A percentile compares a stretch with the other conserved stretches of the same genome.
These are phyloP conservation scores for Theretra japonica DNA, from an alignment of 2,888 invertebrate genomes.

Conservation along the genomic window DNA sequence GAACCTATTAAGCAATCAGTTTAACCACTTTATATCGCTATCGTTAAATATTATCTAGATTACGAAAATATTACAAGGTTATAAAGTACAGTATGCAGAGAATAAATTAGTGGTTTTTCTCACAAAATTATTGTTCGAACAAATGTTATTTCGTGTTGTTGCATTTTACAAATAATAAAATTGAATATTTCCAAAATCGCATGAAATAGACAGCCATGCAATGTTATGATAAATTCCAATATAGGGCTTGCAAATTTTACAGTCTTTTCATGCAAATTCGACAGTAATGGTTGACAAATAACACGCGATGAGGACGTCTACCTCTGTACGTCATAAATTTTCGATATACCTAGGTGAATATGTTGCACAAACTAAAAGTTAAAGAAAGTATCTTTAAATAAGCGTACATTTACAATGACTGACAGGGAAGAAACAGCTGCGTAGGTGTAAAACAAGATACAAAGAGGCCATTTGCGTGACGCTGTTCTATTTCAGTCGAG, in stretches of 20 bases:
- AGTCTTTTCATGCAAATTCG: slow-evolving; percentile 62
- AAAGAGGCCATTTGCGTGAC: slow-evolving; percentile 48
- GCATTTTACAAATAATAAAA: slow-evolving; percentile 6
- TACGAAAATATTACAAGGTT: neutral
- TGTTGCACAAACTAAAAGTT: neutral
- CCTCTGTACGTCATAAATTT: slow-evolving; percentile 34
- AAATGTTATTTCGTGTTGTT: neutral
- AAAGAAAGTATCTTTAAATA: neutral
- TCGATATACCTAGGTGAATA: neutral
- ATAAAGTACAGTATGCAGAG: neutral
- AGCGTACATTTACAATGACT: neutral
- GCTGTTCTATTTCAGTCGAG: slow-evolving; percentile 42
- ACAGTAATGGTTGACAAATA: slow-evolving; percentile 51
- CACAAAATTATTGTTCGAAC: neutral
- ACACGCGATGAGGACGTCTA: slow-evolving; percentile 61
- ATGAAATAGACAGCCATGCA: slow-evolving; percentile 43
- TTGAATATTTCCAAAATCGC: slow-evolving; percentile 6
- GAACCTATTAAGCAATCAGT: slow-evolving; percentile 63
- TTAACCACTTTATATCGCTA: slow-evolving; percentile 43
- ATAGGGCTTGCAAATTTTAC: slow-evolving; percentile 55
- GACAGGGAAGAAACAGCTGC: neutral
- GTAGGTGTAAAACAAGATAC: slow-evolving; percentile 28
- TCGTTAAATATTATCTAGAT: neutral
- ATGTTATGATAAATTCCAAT: slow-evolving; percentile 51
- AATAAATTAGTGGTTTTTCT: neutral